Base-by-base conservation (phyloP, 2,888 invertebrate species). In the Acrobasis suavella region DNA sequence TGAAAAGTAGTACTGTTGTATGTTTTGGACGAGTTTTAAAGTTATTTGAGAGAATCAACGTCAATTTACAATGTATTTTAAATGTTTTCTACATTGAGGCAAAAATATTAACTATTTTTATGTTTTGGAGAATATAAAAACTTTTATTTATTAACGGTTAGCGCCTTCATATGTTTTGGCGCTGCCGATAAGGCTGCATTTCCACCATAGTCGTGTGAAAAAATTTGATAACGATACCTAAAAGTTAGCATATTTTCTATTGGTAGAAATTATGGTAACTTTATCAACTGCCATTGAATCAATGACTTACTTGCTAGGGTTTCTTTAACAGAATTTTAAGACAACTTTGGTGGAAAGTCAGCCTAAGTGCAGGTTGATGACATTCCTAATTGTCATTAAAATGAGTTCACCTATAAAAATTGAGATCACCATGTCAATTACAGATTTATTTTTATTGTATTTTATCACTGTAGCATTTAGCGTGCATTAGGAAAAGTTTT, bases 141-240 rank as follows among this genome's bases (percentile, higher is more conserved):
- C 69, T 72, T 69, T 50, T 65, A 64, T 65, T 64, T 66, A 68
- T 63, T 66, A 66, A 67, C 71, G 76, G 75, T 72, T 70, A 68
- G 66, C 65, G 87, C 91, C 91, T 91, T 91, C 88, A 91, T 91
- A 89, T 91, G 91, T 91, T 91, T 91, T 91, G 91, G 90, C 84
- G 65, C 65, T 72, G 58, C 59, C 64, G 66, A 52, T 58, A 69
- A 68, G 37, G 15, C 16, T 60, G 37, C 15, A 15, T 14, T 14
- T 17, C 14, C 42, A 9, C 42, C 42, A 14, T 2, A 56, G n/a
- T 22, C 16, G 56, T 56, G 22, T 22, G 55, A 55, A 9, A 9
- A 38, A 55, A 55, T 32, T 32, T 7, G 5, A 32, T 32, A 32
- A 32, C 2, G 32, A 32, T 32, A 32, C 22, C 22, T 22, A 22